phyloP scores from a whole-genome alignment of 2,888 invertebrate genomes.

The Carpatolechia fugitivella region DNA sequence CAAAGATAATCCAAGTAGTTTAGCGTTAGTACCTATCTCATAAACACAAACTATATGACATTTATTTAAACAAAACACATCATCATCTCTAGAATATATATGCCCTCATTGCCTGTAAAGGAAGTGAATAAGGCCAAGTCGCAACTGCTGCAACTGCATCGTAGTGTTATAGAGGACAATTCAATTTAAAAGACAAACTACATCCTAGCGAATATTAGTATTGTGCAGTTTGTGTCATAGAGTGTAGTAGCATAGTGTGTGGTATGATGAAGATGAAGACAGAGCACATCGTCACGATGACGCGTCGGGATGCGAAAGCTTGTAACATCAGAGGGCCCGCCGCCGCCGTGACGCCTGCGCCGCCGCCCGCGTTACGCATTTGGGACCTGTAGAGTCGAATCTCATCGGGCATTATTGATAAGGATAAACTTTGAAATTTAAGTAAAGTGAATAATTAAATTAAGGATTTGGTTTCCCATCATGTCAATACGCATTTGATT shows the following conservation, averaged over 20 bases:
- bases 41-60: too few relatives aligned
- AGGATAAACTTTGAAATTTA: too few relatives aligned
- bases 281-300: conserved; percentile 37
- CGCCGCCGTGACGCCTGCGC: conserved; percentile 34
- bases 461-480: too few relatives aligned
- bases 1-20: too few relatives aligned
- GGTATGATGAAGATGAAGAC: conserved; percentile 17
- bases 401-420: too few relatives aligned
- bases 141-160: neutral
- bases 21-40: too few relatives aligned
- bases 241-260: conserved; percentile 17
- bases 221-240: conserved; percentile 13
- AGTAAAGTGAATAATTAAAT: too few relatives aligned
- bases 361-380: conserved; percentile 28
- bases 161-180: neutral
- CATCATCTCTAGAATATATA: neutral
- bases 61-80: too few relatives aligned
- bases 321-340: conserved; percentile 43
- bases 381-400: conserved; percentile 25
- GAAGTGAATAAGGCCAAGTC: neutral
- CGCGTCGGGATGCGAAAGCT: conserved; percentile 43
- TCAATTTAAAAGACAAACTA: conserved; percentile 11
- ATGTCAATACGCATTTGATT: too few relatives aligned
- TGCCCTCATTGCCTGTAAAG: neutral
- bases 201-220: neutral